Percentiles rank a stretch among this genome's conserved stretches.
Conservation (phyloP, 35 echinoderm and acorn worm species). For the Stichopus chloronotus region DNA sequence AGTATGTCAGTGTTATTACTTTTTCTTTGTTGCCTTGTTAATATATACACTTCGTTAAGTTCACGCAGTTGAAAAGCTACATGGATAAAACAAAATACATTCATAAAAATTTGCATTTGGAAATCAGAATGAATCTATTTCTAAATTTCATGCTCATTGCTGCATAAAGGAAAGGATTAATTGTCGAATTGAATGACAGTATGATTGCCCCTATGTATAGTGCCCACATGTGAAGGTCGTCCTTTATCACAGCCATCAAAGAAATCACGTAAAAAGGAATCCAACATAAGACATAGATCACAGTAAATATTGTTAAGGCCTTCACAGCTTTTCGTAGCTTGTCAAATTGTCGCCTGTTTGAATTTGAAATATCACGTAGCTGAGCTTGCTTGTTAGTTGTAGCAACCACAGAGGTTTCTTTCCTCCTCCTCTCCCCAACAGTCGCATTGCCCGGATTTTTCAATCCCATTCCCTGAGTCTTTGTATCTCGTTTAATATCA, state of each 20-base stretch:
- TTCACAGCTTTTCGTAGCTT: conserved; percentile 40
- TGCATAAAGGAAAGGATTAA: conserved; percentile 55
- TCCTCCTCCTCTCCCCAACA: background rate
- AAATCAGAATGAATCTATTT: conserved; percentile 39
- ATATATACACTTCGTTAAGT: too few relatives aligned
- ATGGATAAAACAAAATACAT: background rate
- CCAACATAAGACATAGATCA: conserved; percentile 49
- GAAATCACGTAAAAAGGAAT: conserved; percentile 51
- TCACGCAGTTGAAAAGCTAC: too few relatives aligned
- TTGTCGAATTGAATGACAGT: conserved; percentile 5
- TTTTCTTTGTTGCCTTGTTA: too few relatives aligned
- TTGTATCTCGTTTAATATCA: too few relatives aligned
- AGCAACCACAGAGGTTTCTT: too few relatives aligned
- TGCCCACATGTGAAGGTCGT: background rate
- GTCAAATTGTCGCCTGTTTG: background rate
- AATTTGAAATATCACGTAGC: background rate
- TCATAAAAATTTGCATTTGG: conserved; percentile 30
- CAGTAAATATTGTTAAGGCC: conserved; percentile 34
- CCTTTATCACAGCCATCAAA: background rate
- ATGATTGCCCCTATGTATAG: background rate
- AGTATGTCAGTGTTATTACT: too few relatives aligned
- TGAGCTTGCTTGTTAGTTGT: too few relatives aligned
- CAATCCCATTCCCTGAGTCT: too few relatives aligned
- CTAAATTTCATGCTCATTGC: conserved; percentile 63
- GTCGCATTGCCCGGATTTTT: background rate